Evolutionary conservation across 2,888 invertebrate genomes (phyloP), one percentile per base, ranked within the genome.

Genomic region (Lepeophtheirus nordmannii): DNA sequence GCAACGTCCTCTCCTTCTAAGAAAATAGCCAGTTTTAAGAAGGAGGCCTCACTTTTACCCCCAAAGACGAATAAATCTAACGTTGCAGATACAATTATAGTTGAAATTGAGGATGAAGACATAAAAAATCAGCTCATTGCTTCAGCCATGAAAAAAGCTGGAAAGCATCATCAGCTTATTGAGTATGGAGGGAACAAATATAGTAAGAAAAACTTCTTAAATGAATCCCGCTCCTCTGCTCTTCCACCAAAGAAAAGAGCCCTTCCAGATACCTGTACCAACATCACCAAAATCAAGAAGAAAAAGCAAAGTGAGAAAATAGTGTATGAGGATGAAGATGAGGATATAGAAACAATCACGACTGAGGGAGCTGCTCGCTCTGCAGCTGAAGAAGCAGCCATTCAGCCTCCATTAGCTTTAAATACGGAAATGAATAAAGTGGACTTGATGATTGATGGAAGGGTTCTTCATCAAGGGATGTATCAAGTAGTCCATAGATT

Each of bases 371-470:
- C 63, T 53, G 20, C 56, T 17, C 14, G 22, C 17, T 23, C 46
- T n/a, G 40, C 38, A 1, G 60, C 60, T 11, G 60, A 30, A 17
- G 37, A 60, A 10, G 60, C 22, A 20, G 60, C 39, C 39, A 37
- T 22, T 38, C 20, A 38, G 22, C 40, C 40, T 63, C 63, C 63
- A 1, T 17, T 63, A 30, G 63, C 63, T 56, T 23, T 63, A n/a
- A 63, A 63, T n/a, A 63, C 63, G 14, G 63, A 63, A 53, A 63
- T 63, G 63, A 63, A 46, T 37, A 62, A 62, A 40, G 41, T 62
- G n/a, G 60, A 59, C 37, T 23, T 59, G 23, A 22, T 56, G n/a
- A 38, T 63, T 12, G 56, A 56, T 22, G 63, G 56, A 20, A 17
- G 63, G 14, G 38, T 40, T 17, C 17, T 20, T 11, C 22, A 46